phyloP scores from a whole-genome alignment of 1,140 invertebrate genomes.

The Apis mellifera region DNA sequence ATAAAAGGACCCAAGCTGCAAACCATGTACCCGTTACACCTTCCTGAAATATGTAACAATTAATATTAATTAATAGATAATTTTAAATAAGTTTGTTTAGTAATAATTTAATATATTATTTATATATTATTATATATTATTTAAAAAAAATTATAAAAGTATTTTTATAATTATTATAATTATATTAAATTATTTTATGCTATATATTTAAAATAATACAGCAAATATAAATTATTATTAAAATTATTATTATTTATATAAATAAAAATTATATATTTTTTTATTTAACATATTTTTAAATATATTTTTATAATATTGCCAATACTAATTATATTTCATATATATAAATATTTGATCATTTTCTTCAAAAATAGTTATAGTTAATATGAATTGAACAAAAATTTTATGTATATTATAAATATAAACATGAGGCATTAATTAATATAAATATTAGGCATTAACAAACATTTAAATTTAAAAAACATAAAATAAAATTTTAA shows the following conservation, averaged over 20 bases:
- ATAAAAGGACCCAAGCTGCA: constrained; percentile 89
- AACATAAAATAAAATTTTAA: neutral
- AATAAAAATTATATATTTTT: too few species aligned
- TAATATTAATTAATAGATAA: neutral
- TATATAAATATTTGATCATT: neutral
- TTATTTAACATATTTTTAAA: neutral
- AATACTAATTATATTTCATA: neutral
- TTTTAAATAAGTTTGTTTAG: too few species aligned
- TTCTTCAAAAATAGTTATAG: neutral
- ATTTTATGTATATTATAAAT: neutral
- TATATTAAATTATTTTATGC: too few species aligned
- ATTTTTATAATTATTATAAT: too few species aligned
- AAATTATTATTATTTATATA: too few species aligned
- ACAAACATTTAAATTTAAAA: neutral
- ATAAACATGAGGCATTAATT: neutral
- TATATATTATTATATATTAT: too few species aligned
- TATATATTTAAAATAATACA: too few species aligned
- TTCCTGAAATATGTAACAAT: constrained; percentile 78
- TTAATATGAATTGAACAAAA: neutral
- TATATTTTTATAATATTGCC: neutral
- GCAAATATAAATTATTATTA: too few species aligned
- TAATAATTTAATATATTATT: too few species aligned
- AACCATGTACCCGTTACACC: constrained; percentile 87
- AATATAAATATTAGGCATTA: neutral
- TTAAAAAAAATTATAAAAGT: too few species aligned